phyloP scores from a whole-genome alignment of 2,113 vertebrate species.

The Eublepharis macularius region DNA sequence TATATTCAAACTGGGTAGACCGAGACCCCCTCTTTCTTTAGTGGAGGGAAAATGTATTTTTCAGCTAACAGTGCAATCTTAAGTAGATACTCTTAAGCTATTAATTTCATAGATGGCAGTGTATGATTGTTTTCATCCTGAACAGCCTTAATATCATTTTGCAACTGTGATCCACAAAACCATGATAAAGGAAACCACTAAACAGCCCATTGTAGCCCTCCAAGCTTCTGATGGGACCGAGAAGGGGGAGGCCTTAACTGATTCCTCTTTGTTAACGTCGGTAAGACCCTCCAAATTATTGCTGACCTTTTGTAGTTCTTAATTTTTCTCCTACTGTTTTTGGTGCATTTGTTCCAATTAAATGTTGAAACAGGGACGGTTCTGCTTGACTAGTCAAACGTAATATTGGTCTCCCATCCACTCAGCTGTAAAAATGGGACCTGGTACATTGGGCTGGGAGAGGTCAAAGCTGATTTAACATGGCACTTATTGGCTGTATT shows the following conservation, averaged over 20 bases:
- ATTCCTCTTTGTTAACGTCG: not conserved
- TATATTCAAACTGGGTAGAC: no score
- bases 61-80: no score
- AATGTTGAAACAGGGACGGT: not conserved
- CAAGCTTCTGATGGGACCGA: not conserved
- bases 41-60: not conserved
- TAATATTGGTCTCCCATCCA: not conserved
- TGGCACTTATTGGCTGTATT: not conserved
- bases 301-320: not conserved
- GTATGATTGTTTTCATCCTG: not conserved
- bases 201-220: not conserved
- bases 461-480: not conserved
- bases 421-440: not conserved
- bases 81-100: no score
- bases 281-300: not conserved
- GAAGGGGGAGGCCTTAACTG: not conserved
- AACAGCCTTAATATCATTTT: not conserved
- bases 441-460: not conserved
- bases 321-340: not conserved
- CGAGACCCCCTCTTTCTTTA: no score
- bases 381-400: conserved; percentile 10
- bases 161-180: not conserved
- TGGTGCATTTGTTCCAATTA: not conserved
- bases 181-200: not conserved
- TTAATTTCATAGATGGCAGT: not conserved